These are phyloP conservation scores for Chinchilla lanigera DNA, from an alignment of 2,113 vertebrate species.

Conservation along the genomic window DNA sequence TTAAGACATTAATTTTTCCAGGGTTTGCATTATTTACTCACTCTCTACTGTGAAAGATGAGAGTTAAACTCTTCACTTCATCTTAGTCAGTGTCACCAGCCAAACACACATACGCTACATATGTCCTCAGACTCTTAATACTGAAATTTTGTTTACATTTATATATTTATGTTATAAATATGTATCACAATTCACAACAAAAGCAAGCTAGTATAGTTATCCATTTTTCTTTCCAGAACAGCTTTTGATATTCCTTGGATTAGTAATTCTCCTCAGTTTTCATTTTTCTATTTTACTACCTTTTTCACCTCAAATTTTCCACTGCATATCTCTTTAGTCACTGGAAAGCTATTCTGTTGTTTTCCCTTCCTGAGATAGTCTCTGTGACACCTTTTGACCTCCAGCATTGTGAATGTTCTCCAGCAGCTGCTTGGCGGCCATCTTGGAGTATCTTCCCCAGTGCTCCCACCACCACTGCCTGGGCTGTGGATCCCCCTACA, in stretches of 20 bases:
- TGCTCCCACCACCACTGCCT: no score
- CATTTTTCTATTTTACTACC: not conserved
- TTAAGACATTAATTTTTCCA: not conserved
- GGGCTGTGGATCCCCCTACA: not conserved
- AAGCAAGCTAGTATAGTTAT: not conserved
- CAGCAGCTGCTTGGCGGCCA: not conserved
- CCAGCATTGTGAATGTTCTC: fast-evolving
- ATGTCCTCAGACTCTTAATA: not conserved
- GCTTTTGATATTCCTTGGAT: not conserved
- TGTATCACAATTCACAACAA: not conserved
- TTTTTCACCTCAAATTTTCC: not conserved
- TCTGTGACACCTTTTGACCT: not conserved
- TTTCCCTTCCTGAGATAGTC: not conserved
- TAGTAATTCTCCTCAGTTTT: not conserved
- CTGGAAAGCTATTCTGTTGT: not conserved
- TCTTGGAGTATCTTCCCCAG: not conserved
- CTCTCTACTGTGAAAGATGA: not conserved
- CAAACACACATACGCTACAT: not conserved
- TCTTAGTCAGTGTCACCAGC: no score
- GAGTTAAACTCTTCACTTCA: not conserved
- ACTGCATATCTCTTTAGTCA: not conserved
- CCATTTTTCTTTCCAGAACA: not conserved
- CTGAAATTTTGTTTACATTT: not conserved
- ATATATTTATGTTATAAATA: not conserved
- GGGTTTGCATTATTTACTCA: not conserved